Percentiles rank a stretch among this genome's conserved stretches.
Conservation (phyloP, 2,113 vertebrate genomes). For the Microcebus murinus region DNA sequence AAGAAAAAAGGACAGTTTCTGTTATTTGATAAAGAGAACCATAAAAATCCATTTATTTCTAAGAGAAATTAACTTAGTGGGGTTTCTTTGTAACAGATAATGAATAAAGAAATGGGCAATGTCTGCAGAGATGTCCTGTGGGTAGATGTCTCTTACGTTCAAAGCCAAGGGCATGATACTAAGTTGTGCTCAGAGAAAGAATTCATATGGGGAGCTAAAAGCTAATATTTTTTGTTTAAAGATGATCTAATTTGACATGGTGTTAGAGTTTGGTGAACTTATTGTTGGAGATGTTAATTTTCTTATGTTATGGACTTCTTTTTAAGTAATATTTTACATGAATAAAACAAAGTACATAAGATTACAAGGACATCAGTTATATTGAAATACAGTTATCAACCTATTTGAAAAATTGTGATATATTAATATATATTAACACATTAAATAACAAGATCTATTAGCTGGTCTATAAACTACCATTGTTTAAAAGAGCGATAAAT, state of each 20-base stretch:
- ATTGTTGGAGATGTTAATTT: not conserved
- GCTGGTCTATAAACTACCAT: not conserved
- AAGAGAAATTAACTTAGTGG: slow-evolving; percentile 27
- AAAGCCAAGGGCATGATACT: not conserved
- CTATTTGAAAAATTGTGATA: not conserved
- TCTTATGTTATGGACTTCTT: not conserved
- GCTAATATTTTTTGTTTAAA: not conserved
- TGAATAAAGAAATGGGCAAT: not conserved
- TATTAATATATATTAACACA: not conserved
- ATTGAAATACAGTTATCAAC: not conserved
- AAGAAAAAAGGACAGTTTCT: not conserved
- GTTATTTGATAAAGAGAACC: not conserved
- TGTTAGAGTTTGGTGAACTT: not conserved
- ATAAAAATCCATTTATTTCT: slow-evolving; percentile 41
- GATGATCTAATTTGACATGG: slow-evolving; percentile 35
- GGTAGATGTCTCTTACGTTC: not conserved
- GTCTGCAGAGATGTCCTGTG: not conserved
- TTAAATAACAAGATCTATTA: not conserved
- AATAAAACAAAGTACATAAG: not conserved
- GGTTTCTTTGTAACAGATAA: not conserved
- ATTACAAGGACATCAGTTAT: not conserved
- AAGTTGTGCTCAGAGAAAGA: not conserved
- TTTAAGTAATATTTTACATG: not conserved
- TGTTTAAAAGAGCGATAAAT: slow-evolving; percentile 1
- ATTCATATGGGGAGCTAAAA: not conserved